phyloP scores from a whole-genome alignment of 2,797 vertebrate species.

The Gymnodraco acuticeps region DNA sequence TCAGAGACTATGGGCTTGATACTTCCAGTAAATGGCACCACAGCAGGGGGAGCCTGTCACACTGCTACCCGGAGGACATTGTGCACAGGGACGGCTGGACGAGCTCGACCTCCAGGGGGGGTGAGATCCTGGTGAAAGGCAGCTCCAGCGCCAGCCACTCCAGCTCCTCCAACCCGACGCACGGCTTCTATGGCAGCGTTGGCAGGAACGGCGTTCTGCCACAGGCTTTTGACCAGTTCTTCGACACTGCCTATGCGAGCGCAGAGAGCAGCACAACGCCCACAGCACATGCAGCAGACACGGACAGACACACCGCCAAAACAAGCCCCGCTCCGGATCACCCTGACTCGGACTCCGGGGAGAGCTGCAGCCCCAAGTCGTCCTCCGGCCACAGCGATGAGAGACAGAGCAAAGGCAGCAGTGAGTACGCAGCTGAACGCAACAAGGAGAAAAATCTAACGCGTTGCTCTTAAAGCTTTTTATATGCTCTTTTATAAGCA shows the following conservation, averaged over 20 bases:
- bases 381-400: slow-evolving; percentile 97
- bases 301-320: slow-evolving; percentile 88
- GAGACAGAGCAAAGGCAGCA: slow-evolving; percentile 90
- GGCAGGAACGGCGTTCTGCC: slow-evolving; percentile 97
- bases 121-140: slow-evolving; percentile 93
- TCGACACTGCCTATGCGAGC: slow-evolving; percentile 95
- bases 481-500: slow-evolving; percentile 99
- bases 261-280: slow-evolving; percentile 83
- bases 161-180: slow-evolving; percentile 88
- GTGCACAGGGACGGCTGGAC: slow-evolving; percentile 97
- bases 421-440: slow-evolving; percentile 86
- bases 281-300: slow-evolving; percentile 84
- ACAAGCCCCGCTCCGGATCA: slow-evolving; percentile 78
- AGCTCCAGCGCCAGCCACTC: slow-evolving; percentile 88
- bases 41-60: slow-evolving; percentile 93
- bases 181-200: slow-evolving; percentile 93
- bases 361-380: slow-evolving; percentile 96
- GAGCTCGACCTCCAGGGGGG: slow-evolving; percentile 88
- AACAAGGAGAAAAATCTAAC: slow-evolving; percentile 88
- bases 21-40: slow-evolving; percentile 97
- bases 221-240: slow-evolving; percentile 98
- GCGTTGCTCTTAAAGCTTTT: slow-evolving; percentile 97
- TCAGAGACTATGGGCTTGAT: slow-evolving; percentile 99
- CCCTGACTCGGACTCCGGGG: slow-evolving; percentile 85
- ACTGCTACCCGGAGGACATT: slow-evolving; percentile 96